phyloP scores from a whole-genome alignment of 2,113 vertebrate species.

The Brienomyrus brachyistius region DNA sequence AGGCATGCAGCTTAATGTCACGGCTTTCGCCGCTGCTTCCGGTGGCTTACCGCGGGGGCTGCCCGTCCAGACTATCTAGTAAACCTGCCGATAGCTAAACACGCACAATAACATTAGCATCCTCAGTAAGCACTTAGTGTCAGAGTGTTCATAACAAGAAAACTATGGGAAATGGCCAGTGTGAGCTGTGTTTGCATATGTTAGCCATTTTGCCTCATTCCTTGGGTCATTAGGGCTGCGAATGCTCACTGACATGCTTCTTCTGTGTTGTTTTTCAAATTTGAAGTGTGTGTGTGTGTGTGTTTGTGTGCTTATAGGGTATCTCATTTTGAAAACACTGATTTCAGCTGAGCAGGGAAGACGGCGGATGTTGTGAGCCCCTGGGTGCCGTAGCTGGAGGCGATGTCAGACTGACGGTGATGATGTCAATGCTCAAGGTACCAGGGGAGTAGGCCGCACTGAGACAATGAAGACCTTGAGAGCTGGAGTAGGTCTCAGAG shows the following conservation, averaged over 20 bases:
- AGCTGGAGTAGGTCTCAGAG: not conserved
- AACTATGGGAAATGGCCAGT: not conserved
- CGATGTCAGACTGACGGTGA: constrained; percentile 6
- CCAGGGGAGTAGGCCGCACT: not conserved
- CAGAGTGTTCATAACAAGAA: not conserved
- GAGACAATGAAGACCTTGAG: not conserved
- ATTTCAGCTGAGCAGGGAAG: not conserved
- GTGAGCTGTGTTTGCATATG: not conserved
- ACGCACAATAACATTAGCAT: not conserved
- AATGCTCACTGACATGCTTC: not conserved
- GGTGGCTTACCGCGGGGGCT: not conserved
- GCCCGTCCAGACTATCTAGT: not conserved
- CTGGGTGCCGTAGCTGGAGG: not conserved
- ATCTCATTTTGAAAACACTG: constrained; percentile 18
- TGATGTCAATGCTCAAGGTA: not conserved
- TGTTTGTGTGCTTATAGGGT: not conserved
- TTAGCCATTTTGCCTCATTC: not conserved
- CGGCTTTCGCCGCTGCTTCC: not conserved
- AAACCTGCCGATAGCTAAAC: not conserved
- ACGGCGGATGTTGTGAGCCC: not conserved
- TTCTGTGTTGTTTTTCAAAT: not conserved
- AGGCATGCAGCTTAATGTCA: not conserved
- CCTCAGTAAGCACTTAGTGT: not conserved
- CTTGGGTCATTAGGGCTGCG: not conserved
- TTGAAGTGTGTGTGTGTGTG: not conserved